Evolutionary conservation across 1,140 invertebrate genomes (phyloP), one percentile per base, ranked within the genome.

Genomic region (Amphibalanus amphitrite): DNA sequence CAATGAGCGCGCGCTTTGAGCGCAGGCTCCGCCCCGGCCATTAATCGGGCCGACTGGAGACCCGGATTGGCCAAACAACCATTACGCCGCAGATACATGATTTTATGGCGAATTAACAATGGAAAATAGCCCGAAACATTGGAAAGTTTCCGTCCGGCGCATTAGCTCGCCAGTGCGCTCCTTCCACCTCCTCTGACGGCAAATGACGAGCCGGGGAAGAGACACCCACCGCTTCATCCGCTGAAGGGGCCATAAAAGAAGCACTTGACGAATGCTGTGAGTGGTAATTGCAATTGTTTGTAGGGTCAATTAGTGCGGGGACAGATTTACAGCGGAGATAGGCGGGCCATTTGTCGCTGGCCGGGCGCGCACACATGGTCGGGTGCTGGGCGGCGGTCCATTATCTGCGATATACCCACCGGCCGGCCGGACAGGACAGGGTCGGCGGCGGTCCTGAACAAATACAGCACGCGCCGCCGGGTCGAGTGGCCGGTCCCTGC

Each of bases 51-150:
- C 1, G 6, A 23, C 10, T 23, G 47, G 47, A 3, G 47, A 20
- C 20, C 47, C 1, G 47, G 47, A 59, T 59, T 59, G 47, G 47
- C 47, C 47, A 59, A 59, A 59, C 47, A 59, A 23, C 47, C 47
- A 59, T 59, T 59, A 59, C 47, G 20, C 47, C 47, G 47, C 20
- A 59, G 47, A 59, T 59, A 59, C 47, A 59, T 59, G 47, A 59
- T 59, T 59, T 59, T 59, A 59, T 23, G 47, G 47, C 47, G 47
- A 59, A 59, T 59, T 59, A 59, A 59, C 47, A 59, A 59, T 59
- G 47, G 47, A 59, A 59, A 59, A 59, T 59, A 59, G 47, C 47
- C 20, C 23, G 47, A 59, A 59, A 59, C 47, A 59, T 59, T 59
- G 47, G 47, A 59, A 23, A 23, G 47, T 59, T 59, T 13, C 47